phyloP scores from a whole-genome alignment of 2,113 vertebrate genomes.

The Galeopterus variegatus region DNA sequence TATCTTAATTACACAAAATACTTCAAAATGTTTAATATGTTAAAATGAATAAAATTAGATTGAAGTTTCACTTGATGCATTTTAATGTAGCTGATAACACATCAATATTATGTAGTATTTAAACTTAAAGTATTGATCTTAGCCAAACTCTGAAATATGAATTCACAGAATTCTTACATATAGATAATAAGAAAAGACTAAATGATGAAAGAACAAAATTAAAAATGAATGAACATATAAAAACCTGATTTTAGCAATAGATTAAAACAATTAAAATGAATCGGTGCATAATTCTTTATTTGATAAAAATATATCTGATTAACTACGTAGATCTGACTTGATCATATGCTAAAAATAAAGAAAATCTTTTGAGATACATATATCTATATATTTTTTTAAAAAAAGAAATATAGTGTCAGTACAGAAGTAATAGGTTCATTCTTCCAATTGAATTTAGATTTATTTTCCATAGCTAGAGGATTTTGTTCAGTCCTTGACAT shows the following conservation, averaged over 20 bases:
- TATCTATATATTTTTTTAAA: no score
- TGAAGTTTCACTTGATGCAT: background rate
- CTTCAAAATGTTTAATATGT: background rate
- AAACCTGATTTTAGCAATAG: background rate
- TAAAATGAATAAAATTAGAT: background rate
- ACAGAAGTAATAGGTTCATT: background rate
- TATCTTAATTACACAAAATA: background rate
- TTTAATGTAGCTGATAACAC: background rate
- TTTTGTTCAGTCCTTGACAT: background rate
- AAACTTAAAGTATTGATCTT: background rate
- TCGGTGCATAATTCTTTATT: background rate
- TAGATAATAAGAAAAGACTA: background rate
- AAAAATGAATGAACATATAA: background rate
- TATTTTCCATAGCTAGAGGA: background rate
- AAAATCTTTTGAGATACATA: background rate
- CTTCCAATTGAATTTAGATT: background rate
- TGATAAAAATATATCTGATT: background rate
- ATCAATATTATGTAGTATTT: background rate
- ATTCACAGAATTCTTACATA: background rate
- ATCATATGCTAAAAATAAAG: background rate
- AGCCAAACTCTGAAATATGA: background rate
- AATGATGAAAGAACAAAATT: background rate
- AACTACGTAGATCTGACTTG: background rate
- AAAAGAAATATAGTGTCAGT: background rate
- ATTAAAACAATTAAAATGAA: background rate